Evolutionary conservation across 1,140 invertebrate species (phyloP).

Genomic region (Hyposmocoma kahamanoa): DNA sequence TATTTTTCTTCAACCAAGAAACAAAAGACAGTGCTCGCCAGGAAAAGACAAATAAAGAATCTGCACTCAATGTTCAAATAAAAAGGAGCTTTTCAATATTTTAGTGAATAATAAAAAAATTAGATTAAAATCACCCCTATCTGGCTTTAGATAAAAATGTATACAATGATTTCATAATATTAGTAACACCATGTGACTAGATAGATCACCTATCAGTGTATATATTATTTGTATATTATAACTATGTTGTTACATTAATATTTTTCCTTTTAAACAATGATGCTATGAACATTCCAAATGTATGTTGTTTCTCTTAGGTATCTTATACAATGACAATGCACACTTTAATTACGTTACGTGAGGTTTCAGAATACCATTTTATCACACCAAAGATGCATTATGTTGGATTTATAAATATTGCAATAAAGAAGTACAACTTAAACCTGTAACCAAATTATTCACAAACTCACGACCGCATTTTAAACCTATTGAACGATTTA

Average conservation of each 20-base stretch:
- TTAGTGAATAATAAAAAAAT: slow-evolving; percentile 69
- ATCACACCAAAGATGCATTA: too few species aligned
- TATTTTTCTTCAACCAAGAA: too few species aligned
- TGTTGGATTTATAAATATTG: too few species aligned
- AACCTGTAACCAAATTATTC: too few species aligned
- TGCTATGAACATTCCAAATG: too few species aligned
- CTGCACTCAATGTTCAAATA: slow-evolving; percentile 73
- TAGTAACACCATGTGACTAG: slow-evolving; percentile 43
- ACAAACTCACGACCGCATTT: too few species aligned
- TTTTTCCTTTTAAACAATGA: slow-evolving; percentile 1
- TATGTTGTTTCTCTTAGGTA: too few species aligned
- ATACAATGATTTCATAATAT: slow-evolving; percentile 62
- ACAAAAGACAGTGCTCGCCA: slow-evolving; percentile 61
- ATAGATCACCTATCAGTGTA: slow-evolving; percentile 23
- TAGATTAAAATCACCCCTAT: slow-evolving; percentile 62
- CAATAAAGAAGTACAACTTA: too few species aligned
- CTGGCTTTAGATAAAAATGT: slow-evolving; percentile 73
- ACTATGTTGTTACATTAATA: slow-evolving; percentile 25
- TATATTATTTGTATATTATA: slow-evolving; percentile 41
- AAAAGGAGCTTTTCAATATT: slow-evolving; percentile 71
- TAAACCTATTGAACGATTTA: too few species aligned
- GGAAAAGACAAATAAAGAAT: slow-evolving; percentile 68
- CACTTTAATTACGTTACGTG: too few species aligned
- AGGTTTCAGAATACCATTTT: too few species aligned
- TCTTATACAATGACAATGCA: too few species aligned